These are phyloP conservation scores for Euplexia lucipara DNA, from an alignment of 2,888 invertebrate species.

Conservation along the genomic window DNA sequence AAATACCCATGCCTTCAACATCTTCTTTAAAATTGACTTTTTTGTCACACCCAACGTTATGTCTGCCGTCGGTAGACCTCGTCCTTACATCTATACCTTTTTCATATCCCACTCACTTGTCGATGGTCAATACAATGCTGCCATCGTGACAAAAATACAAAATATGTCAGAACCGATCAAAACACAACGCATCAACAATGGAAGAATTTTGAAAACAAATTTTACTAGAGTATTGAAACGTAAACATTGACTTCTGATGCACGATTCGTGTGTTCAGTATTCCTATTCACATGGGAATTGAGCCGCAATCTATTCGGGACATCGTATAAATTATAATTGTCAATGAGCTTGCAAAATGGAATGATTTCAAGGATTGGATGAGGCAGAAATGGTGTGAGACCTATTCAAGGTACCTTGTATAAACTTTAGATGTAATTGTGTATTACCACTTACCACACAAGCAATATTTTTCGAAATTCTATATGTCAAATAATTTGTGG, in stretches of 20 bases:
- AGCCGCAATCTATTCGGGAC: slow-evolving; percentile 30
- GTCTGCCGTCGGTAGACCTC: not conserved
- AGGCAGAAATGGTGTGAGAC: slow-evolving; percentile 19
- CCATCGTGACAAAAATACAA: slow-evolving; percentile 40
- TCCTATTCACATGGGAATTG: slow-evolving; percentile 37
- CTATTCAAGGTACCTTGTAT: slow-evolving; percentile 24
- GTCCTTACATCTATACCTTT: slow-evolving; percentile 10
- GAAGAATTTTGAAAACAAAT: slow-evolving; percentile 35
- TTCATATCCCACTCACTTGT: slow-evolving; percentile 6
- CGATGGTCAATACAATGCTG: slow-evolving; percentile 23
- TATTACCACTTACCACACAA: not conserved
- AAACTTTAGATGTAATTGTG: not conserved
- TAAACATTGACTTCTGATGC: slow-evolving; percentile 34
- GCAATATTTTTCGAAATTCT: not conserved
- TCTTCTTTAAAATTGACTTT: too few relatives aligned
- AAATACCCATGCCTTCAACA: too few relatives aligned
- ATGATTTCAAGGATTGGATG: slow-evolving; percentile 27
- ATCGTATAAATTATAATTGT: slow-evolving; percentile 42
- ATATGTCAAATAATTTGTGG: too few relatives aligned
- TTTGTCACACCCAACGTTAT: too few relatives aligned
- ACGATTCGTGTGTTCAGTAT: slow-evolving; percentile 32
- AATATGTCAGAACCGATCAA: slow-evolving; percentile 28
- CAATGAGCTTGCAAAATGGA: slow-evolving; percentile 36
- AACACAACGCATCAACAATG: slow-evolving; percentile 33
- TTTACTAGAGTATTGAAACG: slow-evolving; percentile 27